Evolutionary conservation across 2,797 vertebrate species (phyloP).

Genomic region (Dicrostonyx torquatus): DNA sequence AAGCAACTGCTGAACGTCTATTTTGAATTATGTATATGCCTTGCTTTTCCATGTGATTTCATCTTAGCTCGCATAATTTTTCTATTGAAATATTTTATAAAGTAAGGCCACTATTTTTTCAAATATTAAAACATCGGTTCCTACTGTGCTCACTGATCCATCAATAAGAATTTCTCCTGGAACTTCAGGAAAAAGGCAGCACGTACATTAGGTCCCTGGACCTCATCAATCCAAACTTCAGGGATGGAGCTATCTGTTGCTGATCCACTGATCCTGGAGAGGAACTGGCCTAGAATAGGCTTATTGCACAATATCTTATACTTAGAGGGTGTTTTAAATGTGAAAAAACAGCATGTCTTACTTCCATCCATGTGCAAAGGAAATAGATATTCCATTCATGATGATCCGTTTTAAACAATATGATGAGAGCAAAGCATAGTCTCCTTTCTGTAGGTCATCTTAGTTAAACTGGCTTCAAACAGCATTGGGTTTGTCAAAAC

Average conservation of each 20-base stretch:
- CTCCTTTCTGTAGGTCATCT: not conserved
- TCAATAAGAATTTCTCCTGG: not conserved
- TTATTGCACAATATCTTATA: not conserved
- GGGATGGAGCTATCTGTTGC: not conserved
- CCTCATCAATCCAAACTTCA: not conserved
- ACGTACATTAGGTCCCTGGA: not conserved
- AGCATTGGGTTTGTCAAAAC: not conserved
- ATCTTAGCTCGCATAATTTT: not conserved
- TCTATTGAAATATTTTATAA: not conserved
- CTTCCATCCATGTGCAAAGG: not conserved
- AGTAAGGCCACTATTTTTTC: not conserved
- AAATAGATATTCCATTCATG: not conserved
- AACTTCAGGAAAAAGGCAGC: not conserved
- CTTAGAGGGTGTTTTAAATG: not conserved
- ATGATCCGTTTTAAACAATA: not conserved
- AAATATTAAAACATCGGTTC: not conserved
- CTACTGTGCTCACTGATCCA: not conserved
- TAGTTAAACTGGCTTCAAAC: not conserved
- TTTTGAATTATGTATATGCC: not conserved
- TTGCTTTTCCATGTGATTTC: conserved; percentile 1
- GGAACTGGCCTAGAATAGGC: not conserved
- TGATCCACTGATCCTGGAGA: not conserved
- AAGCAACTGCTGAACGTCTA: not conserved
- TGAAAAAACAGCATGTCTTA: not conserved
- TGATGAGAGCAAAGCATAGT: not conserved